Evolutionary conservation across 2,797 vertebrate species (phyloP), one percentile per base, ranked within the genome.

Genomic region (Apogon talboti): DNA sequence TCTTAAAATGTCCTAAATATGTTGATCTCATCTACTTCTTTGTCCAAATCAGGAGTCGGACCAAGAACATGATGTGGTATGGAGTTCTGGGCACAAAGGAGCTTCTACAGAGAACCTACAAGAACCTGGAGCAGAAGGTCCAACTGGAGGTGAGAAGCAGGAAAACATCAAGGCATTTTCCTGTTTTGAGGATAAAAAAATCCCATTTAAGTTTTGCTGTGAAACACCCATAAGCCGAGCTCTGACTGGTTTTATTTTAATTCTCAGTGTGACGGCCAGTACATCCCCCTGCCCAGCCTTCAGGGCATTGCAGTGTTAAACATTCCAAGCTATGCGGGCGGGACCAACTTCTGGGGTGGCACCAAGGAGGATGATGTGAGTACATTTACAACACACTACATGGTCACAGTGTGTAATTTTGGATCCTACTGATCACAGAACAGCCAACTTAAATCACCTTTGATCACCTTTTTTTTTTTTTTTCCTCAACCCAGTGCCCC

Each of bases 41-140:
- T 15, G 8, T 67, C 42, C 43, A 11, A 4, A 33, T 45, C 77
- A 99, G 98, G 92, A 99, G 98, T 86, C 95, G 98, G 21, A 99
- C 98, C 0, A 99, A 99, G 92, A 99, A 99, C 83, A 96, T 98
- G 96, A 99, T 99, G 98, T 99, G 98, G 97, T 99, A 99, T 51
- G 98, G 98, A 13, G 98, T 99, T 48, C 89, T 99, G 85, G 98
- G 98, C 52, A 99, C 98, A 0, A 96, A 97, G 83, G 98, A 99
- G 82, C 93, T 99, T 12, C 89, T 99, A 51, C 98, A 99, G 87
- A 95, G 97, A 74, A 98, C 98, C 1, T 99, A 99, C 76, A 99
- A 99, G 91, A 99, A 99, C 82, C 91, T 99, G 84, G 98, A 99
- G 87, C 98, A 99, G 87, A 98, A 98, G 74, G 97, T 98, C 79